Evolutionary conservation across 1,140 invertebrate species (phyloP).

Genomic region (Drosophila yakuba): DNA sequence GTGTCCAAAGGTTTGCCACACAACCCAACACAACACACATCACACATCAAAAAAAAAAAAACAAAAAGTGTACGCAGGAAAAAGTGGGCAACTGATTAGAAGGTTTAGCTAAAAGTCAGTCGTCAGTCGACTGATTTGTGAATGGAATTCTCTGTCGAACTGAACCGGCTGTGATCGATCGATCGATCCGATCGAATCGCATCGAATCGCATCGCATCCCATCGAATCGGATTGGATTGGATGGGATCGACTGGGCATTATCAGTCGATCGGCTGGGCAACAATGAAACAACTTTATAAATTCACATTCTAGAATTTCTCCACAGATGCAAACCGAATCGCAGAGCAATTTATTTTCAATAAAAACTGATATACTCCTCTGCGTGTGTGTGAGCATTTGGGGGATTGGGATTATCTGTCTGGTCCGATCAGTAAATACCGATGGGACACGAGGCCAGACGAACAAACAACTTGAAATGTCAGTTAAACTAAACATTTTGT

Average conservation of each 20-base stretch:
- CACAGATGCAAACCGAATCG: conserved; percentile 21
- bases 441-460: conserved; percentile 42
- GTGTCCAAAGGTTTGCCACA: conserved; percentile 51
- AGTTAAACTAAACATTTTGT: conserved; percentile 66
- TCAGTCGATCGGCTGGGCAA: conserved; percentile 54
- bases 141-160: conserved; percentile 62
- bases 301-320: conserved; percentile 45
- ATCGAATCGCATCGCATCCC: too few species aligned
- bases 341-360: conserved; percentile 52
- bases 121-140: conserved; percentile 68
- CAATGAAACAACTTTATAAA: conserved; percentile 61
- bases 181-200: conserved; percentile 8
- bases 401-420: conserved; percentile 38
- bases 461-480: conserved; percentile 64
- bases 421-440: conserved; percentile 39
- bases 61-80: conserved; percentile 16
- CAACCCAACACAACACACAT: background rate
- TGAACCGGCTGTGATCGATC: conserved; percentile 27
- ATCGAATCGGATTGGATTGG: background rate
- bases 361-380: conserved; percentile 25
- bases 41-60: background rate
- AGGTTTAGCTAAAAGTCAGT: conserved; percentile 47
- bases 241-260: conserved; percentile 25
- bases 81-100: conserved; percentile 55
- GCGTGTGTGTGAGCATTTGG: background rate